These are phyloP conservation scores for Aleiodes sp. DNA, from an alignment of 1,140 invertebrate species.

Conservation along the genomic window DNA sequence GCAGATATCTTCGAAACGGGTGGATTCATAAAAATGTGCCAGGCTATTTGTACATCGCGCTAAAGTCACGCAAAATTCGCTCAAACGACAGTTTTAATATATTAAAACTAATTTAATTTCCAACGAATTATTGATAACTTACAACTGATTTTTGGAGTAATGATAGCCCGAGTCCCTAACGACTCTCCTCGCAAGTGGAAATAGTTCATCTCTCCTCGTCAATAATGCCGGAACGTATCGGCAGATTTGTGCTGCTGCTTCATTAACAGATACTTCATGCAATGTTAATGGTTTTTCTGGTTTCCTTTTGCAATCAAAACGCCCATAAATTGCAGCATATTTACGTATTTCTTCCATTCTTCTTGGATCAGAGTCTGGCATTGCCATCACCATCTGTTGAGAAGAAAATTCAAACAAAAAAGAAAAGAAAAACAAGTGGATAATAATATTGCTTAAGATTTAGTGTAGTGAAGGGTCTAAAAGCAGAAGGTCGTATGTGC, in stretches of 20 bases:
- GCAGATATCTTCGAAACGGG: too few relatives aligned
- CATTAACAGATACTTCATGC: slow-evolving; percentile 97
- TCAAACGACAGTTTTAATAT: too few relatives aligned
- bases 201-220: slow-evolving; percentile 92
- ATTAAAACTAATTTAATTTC: slow-evolving; percentile 16
- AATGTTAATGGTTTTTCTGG: slow-evolving; percentile 95
- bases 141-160: slow-evolving; percentile 83
- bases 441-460: background rate
- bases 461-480: background rate
- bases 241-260: slow-evolving; percentile 96
- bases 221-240: slow-evolving; percentile 87
- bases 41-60: too few relatives aligned
- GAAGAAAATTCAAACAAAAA: slow-evolving; percentile 18
- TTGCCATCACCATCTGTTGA: slow-evolving; percentile 81
- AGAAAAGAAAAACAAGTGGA: background rate
- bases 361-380: slow-evolving; percentile 87
- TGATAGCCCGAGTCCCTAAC: slow-evolving; percentile 93
- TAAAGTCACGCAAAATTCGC: too few relatives aligned
- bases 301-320: slow-evolving; percentile 95
- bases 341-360: slow-evolving; percentile 94
- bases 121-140: slow-evolving; percentile 41
- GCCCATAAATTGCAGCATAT: slow-evolving; percentile 95
- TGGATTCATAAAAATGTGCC: too few relatives aligned
- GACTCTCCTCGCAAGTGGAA: slow-evolving; percentile 92
- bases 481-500: background rate